Evolutionary conservation across 1,140 invertebrate genomes (phyloP).

Genomic region (Chymomyza costata): DNA sequence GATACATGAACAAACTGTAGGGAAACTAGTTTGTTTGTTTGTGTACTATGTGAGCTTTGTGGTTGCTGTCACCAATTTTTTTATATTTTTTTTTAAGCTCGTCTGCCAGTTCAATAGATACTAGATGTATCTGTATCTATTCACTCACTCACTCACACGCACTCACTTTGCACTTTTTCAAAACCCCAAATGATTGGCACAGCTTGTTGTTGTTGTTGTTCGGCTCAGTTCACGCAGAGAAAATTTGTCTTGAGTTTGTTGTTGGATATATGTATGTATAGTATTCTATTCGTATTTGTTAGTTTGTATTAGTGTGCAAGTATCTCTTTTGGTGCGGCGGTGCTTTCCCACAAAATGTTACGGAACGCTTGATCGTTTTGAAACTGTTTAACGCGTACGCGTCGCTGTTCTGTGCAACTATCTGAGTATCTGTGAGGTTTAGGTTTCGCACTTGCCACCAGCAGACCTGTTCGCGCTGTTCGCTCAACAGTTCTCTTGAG

Average conservation of each 20-base stretch:
- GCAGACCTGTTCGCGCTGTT: constrained; percentile 32
- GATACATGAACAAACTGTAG: constrained; percentile 21
- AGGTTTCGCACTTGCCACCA: constrained; percentile 48
- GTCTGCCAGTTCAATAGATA: constrained; percentile 60
- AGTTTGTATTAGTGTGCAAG: constrained; percentile 9
- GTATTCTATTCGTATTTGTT: constrained; percentile 15
- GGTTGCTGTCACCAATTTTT: constrained; percentile 33
- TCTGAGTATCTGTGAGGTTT: constrained; percentile 52
- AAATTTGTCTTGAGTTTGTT: constrained; percentile 34
- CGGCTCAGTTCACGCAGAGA: constrained; percentile 27
- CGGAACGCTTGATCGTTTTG: constrained; percentile 40
- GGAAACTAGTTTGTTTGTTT: constrained; percentile 54
- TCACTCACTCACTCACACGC: constrained; percentile 18
- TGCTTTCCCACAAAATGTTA: constrained; percentile 29
- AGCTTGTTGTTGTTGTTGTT: constrained; percentile 18
- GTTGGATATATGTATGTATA: constrained; percentile 43
- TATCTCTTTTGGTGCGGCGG: constrained; percentile 20
- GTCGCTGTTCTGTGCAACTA: constrained; percentile 51
- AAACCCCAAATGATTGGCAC: constrained; percentile 50
- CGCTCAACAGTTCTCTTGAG: constrained; percentile 7
- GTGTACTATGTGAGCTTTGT: constrained; percentile 19
- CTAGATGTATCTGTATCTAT: constrained; percentile 1
- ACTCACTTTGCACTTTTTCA: constrained; percentile 71
- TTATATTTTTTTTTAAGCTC: constrained; percentile 33
- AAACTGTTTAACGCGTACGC: constrained; percentile 34